Percentiles rank a stretch among this genome's conserved stretches.
Evolutionary conservation across 2,888 invertebrate genomes (phyloP).

Genomic region (Chirona hameri): DNA sequence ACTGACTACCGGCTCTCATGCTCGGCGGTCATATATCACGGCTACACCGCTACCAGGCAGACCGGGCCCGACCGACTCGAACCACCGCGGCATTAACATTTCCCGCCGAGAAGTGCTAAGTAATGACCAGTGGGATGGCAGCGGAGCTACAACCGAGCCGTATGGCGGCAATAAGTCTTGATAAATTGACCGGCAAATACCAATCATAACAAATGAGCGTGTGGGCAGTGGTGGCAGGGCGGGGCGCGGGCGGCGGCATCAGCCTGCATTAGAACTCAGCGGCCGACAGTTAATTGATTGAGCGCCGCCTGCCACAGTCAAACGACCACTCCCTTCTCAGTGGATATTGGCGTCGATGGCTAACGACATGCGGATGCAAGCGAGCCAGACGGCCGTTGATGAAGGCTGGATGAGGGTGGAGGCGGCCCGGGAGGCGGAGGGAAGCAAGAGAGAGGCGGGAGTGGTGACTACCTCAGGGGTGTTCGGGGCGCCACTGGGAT

Average conservation of each 20-base stretch:
- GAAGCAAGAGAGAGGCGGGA: too few species aligned
- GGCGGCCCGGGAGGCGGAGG: too few species aligned
- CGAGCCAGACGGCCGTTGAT: not conserved
- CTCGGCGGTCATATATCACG: not conserved
- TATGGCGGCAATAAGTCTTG: not conserved
- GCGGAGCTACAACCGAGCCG: not conserved
- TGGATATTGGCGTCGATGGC: not conserved
- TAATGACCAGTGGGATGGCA: not conserved
- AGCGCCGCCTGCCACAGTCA: not conserved
- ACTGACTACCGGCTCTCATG: not conserved
- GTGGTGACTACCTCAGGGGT: too few species aligned
- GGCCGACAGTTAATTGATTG: not conserved
- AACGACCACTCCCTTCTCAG: not conserved
- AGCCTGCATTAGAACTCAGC: not conserved
- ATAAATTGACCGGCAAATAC: conserved; percentile 26
- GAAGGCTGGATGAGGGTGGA: not conserved
- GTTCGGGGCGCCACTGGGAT: too few species aligned
- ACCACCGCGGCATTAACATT: too few species aligned
- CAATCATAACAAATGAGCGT: not conserved
- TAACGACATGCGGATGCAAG: not conserved
- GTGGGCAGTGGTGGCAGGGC: not conserved
- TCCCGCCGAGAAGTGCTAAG: not conserved
- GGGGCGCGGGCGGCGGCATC: not conserved
- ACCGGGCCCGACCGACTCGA: not conserved
- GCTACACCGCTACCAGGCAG: not conserved